phyloP scores from a whole-genome alignment of 2,113 vertebrate genomes.

The Eulemur macaco region DNA sequence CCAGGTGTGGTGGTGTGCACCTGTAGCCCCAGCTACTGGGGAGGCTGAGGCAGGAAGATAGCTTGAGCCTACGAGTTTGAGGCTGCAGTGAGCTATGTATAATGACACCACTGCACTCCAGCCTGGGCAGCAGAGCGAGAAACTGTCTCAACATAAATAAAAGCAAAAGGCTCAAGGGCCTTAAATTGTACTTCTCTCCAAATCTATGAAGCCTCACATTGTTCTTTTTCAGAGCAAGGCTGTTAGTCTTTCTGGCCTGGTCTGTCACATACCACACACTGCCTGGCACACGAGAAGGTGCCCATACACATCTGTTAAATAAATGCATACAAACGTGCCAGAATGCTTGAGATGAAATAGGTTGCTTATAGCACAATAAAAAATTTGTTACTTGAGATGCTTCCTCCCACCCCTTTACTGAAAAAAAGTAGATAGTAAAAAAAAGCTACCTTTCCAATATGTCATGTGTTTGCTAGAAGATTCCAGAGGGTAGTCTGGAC shows the following conservation, averaged over 20 bases:
- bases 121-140: no score
- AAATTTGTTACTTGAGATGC: neutral
- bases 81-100: no score
- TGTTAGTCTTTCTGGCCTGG: fast-evolving
- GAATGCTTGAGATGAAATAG: neutral
- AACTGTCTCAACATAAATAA: no score
- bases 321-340: fast-evolving
- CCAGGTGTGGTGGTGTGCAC: no score
- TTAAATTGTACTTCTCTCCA: neutral
- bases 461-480: neutral
- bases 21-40: no score
- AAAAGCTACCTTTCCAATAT: neutral
- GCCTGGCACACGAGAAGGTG: neutral
- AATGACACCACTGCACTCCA: no score
- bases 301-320: neutral
- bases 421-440: neutral
- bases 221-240: neutral
- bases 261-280: neutral
- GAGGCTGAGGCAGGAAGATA: no score
- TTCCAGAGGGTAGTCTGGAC: neutral
- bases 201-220: neutral
- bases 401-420: neutral
- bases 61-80: no score
- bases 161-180: neutral
- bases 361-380: neutral